Base-by-base conservation (phyloP, 2,888 invertebrate species). In the Biston betularia region DNA sequence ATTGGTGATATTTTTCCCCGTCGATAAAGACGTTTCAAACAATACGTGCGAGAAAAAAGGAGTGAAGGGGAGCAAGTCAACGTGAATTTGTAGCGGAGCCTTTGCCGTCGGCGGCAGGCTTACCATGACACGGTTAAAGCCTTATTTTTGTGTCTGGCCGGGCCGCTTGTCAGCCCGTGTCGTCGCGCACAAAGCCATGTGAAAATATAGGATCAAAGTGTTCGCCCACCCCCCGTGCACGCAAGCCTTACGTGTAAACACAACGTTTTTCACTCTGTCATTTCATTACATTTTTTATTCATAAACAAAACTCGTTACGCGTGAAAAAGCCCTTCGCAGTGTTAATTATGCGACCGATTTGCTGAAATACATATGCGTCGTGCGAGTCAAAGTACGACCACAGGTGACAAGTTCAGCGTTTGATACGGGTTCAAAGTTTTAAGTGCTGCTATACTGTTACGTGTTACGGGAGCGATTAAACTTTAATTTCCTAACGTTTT, bases 41-140 rank as follows among this genome's bases (percentile, higher is more conserved):
- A 82, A 84, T 79, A 82, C 74, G 78, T 83, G 80, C 74, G 77
- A 75, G 65, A 75, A 77, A 84, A 81, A 81, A 84, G 79, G 74
- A 79, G 81, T 79, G 80, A 82, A 82, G 78, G 82, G 84, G 79
- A 84, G 84, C 85, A 88, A 90, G 91, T 91, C 89, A 89, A 89
- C 88, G 84, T 80, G 89, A 91, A 91, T 92, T 92, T 89, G 92
- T 90, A 88, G 83, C 87, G 86, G 83, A 88, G 90, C 91, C 93
- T 93, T 93, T 93, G 92, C 90, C 89, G 93, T 92, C 93, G 90
- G 83, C 88, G 84, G 89, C 92, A 93, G 92, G 93, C 92, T 93
- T 93, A 92, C 90, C 85, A 84, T 92, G 93, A 92, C 93, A 92
- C 85, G 91, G 89, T 89, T 89, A 92, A 93, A 92, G 92, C 93